Evolutionary conservation across 2,888 invertebrate genomes (phyloP).

Genomic region (Gryllus longicercus): DNA sequence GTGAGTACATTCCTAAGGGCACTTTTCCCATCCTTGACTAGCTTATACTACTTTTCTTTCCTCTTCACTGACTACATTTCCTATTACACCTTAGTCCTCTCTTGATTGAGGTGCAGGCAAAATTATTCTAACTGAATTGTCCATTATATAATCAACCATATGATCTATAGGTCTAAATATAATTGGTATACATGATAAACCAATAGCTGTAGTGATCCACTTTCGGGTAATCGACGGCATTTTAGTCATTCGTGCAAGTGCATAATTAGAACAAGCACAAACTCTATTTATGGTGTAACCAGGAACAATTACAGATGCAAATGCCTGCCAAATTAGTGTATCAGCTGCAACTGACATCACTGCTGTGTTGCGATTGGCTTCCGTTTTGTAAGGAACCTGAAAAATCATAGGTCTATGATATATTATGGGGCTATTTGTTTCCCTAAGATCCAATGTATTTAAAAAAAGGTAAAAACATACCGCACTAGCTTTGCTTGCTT

Average conservation of each 20-base stretch:
- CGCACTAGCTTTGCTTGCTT: conserved; percentile 62
- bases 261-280: conserved; percentile 56
- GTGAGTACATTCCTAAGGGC: no score
- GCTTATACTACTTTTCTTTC: no score
- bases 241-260: conserved; percentile 47
- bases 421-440: not conserved
- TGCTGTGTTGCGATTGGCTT: conserved; percentile 23
- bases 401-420: conserved; percentile 33
- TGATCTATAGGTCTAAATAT: conserved; percentile 89
- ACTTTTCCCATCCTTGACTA: no score
- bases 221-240: conserved; percentile 48
- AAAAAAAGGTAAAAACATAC: conserved; percentile 48
- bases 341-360: conserved; percentile 63
- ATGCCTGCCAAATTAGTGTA: conserved; percentile 86
- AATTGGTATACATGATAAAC: conserved; percentile 81
- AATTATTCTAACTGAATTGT: conserved; percentile 45
- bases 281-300: conserved; percentile 86
- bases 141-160: conserved; percentile 71
- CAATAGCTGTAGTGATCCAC: conserved; percentile 66
- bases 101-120: not conserved
- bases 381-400: conserved; percentile 38
- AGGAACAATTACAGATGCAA: conserved; percentile 86
- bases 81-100: no score
- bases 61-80: no score
- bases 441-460: not conserved